A percentile compares a stretch with the other conserved stretches of the same genome.
Evolutionary conservation across 2,113 vertebrate genomes (phyloP).

Genomic region (Chloebia gouldiae): DNA sequence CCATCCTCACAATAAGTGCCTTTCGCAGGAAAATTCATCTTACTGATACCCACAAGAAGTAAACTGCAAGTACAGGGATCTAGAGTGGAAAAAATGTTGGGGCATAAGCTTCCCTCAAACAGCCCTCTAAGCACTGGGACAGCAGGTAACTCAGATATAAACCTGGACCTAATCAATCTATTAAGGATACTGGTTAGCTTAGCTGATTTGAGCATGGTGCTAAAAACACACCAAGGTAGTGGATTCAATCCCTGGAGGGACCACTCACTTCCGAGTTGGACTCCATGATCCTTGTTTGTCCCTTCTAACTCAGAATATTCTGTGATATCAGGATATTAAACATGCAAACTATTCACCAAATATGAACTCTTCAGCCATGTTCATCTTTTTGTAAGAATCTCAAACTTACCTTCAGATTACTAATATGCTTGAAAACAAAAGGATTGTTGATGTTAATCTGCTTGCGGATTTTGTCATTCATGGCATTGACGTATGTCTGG

Average conservation of each 20-base stretch:
- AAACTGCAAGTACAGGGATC: not conserved
- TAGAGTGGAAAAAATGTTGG: not conserved
- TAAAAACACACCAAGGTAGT: not conserved
- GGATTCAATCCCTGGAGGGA: not conserved
- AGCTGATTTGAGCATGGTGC: not conserved
- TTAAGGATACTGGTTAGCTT: not conserved
- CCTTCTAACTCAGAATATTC: not conserved
- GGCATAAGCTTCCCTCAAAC: not conserved
- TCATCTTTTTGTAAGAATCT: not conserved
- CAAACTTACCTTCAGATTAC: constrained; percentile 90
- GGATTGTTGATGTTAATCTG: constrained; percentile 99
- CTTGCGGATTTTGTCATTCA: constrained; percentile 99
- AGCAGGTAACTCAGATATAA: not conserved
- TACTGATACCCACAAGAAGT: not conserved
- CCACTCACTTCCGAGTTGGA: not conserved
- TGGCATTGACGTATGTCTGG: constrained; percentile 96
- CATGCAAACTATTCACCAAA: not conserved
- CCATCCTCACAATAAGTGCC: not conserved
- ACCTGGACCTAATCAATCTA: not conserved
- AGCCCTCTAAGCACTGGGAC: not conserved
- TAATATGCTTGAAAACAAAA: constrained; percentile 98
- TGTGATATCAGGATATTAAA: not conserved
- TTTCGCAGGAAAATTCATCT: not conserved
- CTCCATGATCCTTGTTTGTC: not conserved
- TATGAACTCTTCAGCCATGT: not conserved